phyloP scores from a whole-genome alignment of 2,113 vertebrate species.

The Sterna hirundo region DNA sequence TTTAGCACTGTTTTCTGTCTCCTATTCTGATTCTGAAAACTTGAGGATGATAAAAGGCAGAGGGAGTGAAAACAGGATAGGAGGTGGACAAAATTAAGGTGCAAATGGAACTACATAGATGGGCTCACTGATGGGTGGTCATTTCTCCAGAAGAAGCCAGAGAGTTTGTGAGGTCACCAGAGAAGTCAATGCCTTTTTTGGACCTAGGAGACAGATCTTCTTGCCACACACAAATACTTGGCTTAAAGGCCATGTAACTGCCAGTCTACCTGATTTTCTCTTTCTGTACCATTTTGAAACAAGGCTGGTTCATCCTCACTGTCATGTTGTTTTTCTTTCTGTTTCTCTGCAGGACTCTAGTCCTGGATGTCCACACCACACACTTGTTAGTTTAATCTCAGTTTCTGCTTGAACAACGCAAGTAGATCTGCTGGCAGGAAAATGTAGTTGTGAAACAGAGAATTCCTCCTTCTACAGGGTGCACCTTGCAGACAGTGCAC shows the following conservation, averaged over 20 bases:
- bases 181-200: not conserved
- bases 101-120: not conserved
- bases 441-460: not conserved
- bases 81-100: not conserved
- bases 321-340: not conserved
- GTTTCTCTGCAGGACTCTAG: not conserved
- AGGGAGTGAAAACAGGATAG: not conserved
- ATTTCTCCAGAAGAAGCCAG: not conserved
- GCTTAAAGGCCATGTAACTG: not conserved
- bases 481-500: not conserved
- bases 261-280: not conserved
- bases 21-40: not conserved
- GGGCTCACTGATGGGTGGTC: not conserved
- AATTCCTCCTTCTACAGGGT: too few relatives aligned
- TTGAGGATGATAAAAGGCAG: not conserved
- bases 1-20: not conserved
- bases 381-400: not conserved
- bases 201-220: not conserved
- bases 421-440: not conserved
- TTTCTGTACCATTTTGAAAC: not conserved
- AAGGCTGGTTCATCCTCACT: not conserved
- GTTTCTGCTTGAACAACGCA: not conserved
- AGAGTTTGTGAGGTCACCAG: not conserved
- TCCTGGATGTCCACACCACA: not conserved
- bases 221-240: not conserved